Conservation (phyloP, 2,113 vertebrate genomes). For the Vimba vimba region DNA sequence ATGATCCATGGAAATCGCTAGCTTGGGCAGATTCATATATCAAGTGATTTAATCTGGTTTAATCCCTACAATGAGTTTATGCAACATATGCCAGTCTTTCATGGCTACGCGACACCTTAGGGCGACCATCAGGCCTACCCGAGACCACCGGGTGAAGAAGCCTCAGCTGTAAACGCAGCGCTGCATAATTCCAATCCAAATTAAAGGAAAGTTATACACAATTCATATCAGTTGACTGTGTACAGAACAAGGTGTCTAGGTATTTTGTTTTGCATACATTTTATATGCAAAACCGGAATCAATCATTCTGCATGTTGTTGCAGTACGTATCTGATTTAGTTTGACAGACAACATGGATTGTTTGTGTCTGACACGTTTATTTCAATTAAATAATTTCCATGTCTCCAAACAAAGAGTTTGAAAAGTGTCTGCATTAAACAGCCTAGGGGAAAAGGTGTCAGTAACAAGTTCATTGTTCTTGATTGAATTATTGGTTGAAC, state of each 20-base stretch:
- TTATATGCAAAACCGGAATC: neutral
- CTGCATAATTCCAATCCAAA: neutral
- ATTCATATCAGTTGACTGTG: slow-evolving; percentile 5
- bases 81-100: slow-evolving; percentile 42
- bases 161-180: slow-evolving; percentile 3
- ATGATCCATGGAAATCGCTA: slow-evolving; percentile 31
- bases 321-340: neutral
- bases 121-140: slow-evolving; percentile 1
- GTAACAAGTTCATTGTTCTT: neutral
- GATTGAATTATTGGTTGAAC: neutral
- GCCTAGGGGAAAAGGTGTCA: neutral
- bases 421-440: neutral
- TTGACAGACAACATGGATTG: slow-evolving; percentile 5
- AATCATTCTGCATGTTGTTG: neutral
- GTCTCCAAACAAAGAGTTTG: slow-evolving; percentile 8
- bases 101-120: slow-evolving; percentile 23
- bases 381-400: neutral
- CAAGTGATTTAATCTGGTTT: slow-evolving; percentile 46
- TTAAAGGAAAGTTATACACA: slow-evolving; percentile 7
- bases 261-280: slow-evolving; percentile 15
- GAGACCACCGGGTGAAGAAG: slow-evolving; percentile 25
- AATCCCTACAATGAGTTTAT: slow-evolving; percentile 50
- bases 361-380: neutral
- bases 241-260: neutral
- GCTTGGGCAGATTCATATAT: slow-evolving; percentile 26